Percentiles rank a stretch among this genome's conserved stretches.
phyloP scores from a whole-genome alignment of 2,113 vertebrate genomes.

The Tyto alba region DNA sequence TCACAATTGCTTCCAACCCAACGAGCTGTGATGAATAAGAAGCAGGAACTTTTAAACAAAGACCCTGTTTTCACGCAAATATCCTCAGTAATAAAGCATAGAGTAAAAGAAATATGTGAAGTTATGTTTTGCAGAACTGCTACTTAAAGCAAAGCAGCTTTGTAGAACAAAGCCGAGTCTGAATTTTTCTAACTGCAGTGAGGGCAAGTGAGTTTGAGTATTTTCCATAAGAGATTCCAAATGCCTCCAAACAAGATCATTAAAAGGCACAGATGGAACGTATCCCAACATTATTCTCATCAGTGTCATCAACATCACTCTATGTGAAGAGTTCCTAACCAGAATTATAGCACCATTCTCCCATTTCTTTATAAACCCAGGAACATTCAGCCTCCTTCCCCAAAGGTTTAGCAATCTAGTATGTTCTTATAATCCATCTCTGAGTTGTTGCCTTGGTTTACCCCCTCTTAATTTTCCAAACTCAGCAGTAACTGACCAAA shows the following conservation, averaged over 20 bases:
- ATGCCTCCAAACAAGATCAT: neutral
- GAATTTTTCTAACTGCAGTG: neutral
- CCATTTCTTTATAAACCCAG: neutral
- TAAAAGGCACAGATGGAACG: neutral
- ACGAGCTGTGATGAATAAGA: conserved; percentile 41
- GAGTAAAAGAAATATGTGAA: conserved; percentile 35
- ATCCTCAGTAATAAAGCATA: conserved; percentile 33
- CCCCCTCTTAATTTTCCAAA: neutral
- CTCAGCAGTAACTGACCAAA: neutral
- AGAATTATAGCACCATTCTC: neutral
- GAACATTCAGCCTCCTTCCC: neutral
- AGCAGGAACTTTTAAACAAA: conserved; percentile 51
- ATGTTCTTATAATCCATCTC: neutral
- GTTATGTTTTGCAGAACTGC: conserved; percentile 38
- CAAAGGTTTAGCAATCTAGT: neutral
- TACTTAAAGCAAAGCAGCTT: conserved; percentile 39
- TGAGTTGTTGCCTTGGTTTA: neutral
- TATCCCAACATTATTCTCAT: neutral
- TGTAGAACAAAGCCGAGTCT: neutral
- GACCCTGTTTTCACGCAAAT: conserved; percentile 37
- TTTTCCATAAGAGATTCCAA: neutral
- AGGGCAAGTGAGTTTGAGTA: neutral
- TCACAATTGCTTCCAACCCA: conserved; percentile 24
- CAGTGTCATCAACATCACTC: neutral
- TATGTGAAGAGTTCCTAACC: neutral